Evolutionary conservation across 2,888 invertebrate species (phyloP), one percentile per base, ranked within the genome.

Genomic region (Notocelia uddmanniana): DNA sequence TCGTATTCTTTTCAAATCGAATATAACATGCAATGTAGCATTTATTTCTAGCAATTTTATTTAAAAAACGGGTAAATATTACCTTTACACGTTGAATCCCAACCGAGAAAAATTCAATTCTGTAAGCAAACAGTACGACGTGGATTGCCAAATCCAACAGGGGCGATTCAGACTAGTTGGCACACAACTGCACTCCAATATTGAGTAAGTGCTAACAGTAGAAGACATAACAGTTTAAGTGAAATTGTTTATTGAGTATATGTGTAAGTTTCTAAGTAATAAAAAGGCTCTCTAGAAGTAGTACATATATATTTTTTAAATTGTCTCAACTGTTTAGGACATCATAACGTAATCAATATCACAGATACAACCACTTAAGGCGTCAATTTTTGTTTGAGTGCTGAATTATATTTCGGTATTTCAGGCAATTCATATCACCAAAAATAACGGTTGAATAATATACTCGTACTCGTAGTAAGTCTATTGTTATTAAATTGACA

Each of bases 131-230:
- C 74, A 71, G 45, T 45, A 31, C 50, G 52, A 23, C 26, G 77
- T 50, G 74, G 74, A 74, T 73, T 63, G 74, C 76, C 74, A 74
- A 79, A 81, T 77, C 63, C 73, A 73, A 75, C 59, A 76, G 75
- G 70, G 74, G 74, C 74, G 45, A 62, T 45, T 73, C 75, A 76
- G 81, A 81, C 78, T 76, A 75, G 54, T 76, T 76, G 74, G 76
- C 79, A 81, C 81, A 80, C 78, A 75, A 72, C 74, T 76, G 68
- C 75, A 78, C 69, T 69, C 69, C 48, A 63, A 69, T 73, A 69
- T 69, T 55, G 31, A 57, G 58, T 64, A 58, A 60, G 26, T 60
- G 45, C 45, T 60, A 41, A 58, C 55, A 64, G 37, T 58, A 64
- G 37, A 50, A 18, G 50, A 41, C 50, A 58, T 13, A 52, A 19